Evolutionary conservation across 1,140 invertebrate species (phyloP).

Genomic region (Ganaspis sp.): DNA sequence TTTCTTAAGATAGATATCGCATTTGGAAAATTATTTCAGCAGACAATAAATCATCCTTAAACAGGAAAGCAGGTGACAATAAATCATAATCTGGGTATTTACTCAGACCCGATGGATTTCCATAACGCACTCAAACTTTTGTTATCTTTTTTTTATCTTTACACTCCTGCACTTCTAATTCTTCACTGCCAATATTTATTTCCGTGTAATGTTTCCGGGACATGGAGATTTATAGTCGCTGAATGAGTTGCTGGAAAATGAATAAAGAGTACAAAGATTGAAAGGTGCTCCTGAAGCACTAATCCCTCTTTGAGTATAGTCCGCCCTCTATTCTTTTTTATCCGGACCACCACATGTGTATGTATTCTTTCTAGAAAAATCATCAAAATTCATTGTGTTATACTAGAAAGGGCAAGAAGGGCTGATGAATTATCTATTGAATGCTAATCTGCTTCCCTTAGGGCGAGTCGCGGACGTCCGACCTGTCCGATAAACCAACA

Average conservation of each 20-base stretch:
- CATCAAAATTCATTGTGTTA: conserved; percentile 4
- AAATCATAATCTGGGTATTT: neutral
- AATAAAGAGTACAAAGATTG: neutral
- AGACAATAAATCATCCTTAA: too few species aligned
- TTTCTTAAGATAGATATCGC: too few species aligned
- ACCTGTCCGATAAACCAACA: too few species aligned
- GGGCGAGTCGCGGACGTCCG: neutral
- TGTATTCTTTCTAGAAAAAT: neutral
- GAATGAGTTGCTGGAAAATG: conserved; percentile 22
- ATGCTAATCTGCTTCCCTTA: neutral
- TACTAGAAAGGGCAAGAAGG: neutral
- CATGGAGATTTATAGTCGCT: neutral
- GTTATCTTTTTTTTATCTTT: neutral
- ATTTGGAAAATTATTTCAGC: too few species aligned
- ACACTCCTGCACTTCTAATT: neutral
- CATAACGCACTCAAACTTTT: neutral
- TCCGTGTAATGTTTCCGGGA: conserved; percentile 5
- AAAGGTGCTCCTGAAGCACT: conserved; percentile 18
- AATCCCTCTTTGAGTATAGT: neutral
- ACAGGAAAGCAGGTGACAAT: neutral
- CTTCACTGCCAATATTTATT: conserved; percentile 12
- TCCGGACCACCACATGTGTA: neutral
- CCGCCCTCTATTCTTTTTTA: conserved; percentile 1
- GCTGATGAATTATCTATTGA: conserved; percentile 11
- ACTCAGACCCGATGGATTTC: neutral